These are phyloP conservation scores for Hybos culiciformis DNA, from an alignment of 2,888 invertebrate genomes.

Conservation along the genomic window DNA sequence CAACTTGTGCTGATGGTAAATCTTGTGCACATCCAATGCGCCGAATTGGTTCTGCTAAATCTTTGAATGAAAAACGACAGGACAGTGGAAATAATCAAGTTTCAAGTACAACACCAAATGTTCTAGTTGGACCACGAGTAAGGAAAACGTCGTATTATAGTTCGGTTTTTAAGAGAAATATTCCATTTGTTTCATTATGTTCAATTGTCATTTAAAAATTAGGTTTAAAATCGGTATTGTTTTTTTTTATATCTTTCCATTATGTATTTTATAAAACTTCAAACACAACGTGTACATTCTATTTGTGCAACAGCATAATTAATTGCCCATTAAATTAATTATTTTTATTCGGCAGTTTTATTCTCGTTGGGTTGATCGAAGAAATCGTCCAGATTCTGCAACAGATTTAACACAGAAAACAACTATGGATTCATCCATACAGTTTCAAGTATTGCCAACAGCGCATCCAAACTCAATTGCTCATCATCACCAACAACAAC, in stretches of 20 bases:
- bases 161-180: no score
- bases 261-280: no score
- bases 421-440: slow-evolving; percentile 24
- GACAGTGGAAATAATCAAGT: slow-evolving; percentile 34
- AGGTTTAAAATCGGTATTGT: no score
- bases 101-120: slow-evolving; percentile 30
- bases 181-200: no score
- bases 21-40: slow-evolving; percentile 65
- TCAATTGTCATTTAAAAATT: no score
- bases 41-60: slow-evolving; percentile 40
- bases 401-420: slow-evolving; percentile 17
- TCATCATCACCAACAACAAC: slow-evolving; percentile 12
- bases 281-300: background rate
- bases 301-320: background rate
- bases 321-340: background rate
- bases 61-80: slow-evolving; percentile 26
- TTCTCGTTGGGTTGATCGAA: slow-evolving; percentile 33
- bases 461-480: slow-evolving; percentile 4
- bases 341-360: slow-evolving; percentile 23
- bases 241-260: background rate
- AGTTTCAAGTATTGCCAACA: slow-evolving; percentile 19
- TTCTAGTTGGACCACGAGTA: slow-evolving; percentile 34
- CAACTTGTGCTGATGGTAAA: slow-evolving; percentile 61
- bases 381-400: slow-evolving; percentile 22
- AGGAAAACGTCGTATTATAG: no score